Evolutionary conservation across 2,797 vertebrate species (phyloP).

Genomic region (Malacoctenus gilli): DNA sequence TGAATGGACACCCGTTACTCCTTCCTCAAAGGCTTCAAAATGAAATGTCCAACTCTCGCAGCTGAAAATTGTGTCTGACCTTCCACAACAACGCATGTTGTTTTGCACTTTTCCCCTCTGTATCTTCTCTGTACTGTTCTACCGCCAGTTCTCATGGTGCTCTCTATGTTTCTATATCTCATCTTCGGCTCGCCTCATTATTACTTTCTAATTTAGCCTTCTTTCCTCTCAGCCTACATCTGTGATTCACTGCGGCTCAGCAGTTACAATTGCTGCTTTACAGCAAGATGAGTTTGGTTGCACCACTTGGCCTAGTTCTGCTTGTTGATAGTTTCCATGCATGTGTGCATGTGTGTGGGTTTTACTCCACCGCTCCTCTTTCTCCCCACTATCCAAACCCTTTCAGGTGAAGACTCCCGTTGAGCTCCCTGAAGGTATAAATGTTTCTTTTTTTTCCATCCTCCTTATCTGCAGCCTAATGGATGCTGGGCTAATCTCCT

Average conservation of each 20-base stretch:
- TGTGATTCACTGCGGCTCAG: conserved; percentile 2
- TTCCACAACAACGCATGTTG: too few species aligned
- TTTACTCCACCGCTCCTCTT: conserved; percentile 1
- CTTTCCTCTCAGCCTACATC: neutral
- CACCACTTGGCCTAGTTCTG: neutral
- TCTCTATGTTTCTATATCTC: neutral
- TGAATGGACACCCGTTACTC: too few species aligned
- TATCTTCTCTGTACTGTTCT: too few species aligned
- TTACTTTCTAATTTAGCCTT: neutral
- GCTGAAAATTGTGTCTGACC: too few species aligned
- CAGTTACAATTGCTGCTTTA: conserved; percentile 11
- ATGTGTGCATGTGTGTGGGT: neutral
- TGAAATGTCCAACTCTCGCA: too few species aligned
- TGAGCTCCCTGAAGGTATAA: neutral
- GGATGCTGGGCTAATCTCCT: neutral
- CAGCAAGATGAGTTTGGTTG: conserved; percentile 9
- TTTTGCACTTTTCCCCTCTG: too few species aligned
- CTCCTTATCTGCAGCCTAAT: neutral
- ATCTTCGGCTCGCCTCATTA: neutral
- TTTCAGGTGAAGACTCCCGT: conserved; percentile 1
- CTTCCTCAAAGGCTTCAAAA: too few species aligned
- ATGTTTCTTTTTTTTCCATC: conserved; percentile 16
- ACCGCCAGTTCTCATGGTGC: too few species aligned
- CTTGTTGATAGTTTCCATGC: neutral
- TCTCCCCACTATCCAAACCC: neutral